Percentiles rank a stretch among this genome's conserved stretches.
These are phyloP conservation scores for Muricea muricata DNA, from an alignment of 92 coral and sea anemone genomes.

Conservation along the genomic window DNA sequence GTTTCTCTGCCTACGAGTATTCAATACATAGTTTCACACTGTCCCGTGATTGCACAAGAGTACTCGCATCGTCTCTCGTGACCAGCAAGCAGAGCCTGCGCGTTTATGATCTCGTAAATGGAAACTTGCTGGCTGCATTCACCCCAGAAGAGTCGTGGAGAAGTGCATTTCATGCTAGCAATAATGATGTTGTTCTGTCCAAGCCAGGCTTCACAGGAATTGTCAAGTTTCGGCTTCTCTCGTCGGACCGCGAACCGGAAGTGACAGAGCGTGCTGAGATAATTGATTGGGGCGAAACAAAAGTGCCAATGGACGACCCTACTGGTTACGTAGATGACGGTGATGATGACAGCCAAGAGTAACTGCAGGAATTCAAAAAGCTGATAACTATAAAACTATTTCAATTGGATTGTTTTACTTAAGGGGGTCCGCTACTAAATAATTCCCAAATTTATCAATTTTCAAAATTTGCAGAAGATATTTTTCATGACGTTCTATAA, in stretches of 20 bases:
- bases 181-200: neutral
- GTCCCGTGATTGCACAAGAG: conserved; percentile 84
- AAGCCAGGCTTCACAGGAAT: neutral
- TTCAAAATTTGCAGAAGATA: no score
- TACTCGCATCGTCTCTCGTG: conserved; percentile 61
- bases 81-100: conserved; percentile 83
- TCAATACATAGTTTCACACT: conserved; percentile 82
- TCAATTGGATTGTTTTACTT: no score
- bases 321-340: neutral
- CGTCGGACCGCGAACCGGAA: neutral
- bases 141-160: conserved; percentile 70
- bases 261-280: neutral
- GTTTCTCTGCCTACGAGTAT: conserved; percentile 81
- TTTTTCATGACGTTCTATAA: no score
- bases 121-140: conserved; percentile 80
- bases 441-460: no score
- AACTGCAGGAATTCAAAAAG: neutral
- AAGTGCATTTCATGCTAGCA: neutral
- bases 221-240: neutral
- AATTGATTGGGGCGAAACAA: neutral
- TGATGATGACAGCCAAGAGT: neutral
- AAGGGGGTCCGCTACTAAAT: no score
- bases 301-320: neutral
- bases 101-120: conserved; percentile 80
- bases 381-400: no score